Percentiles rank a stretch among this genome's conserved stretches.
Conservation (phyloP, 1,140 invertebrate species). For the Eupristina koningsbergeri region DNA sequence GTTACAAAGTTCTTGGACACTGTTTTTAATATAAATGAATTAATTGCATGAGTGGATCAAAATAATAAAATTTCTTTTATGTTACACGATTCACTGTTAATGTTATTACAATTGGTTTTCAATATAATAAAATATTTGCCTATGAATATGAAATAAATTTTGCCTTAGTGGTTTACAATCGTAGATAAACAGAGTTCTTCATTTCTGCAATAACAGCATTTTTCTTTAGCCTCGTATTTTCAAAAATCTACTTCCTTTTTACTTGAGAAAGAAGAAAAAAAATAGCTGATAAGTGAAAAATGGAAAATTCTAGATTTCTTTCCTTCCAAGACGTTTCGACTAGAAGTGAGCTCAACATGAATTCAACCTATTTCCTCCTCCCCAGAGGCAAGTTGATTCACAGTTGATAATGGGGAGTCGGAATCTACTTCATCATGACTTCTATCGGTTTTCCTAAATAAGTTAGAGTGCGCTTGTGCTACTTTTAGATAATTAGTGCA, state of each 20-base stretch:
- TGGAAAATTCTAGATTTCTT: conserved; percentile 28
- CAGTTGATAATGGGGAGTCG: neutral
- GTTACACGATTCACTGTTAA: too few species aligned
- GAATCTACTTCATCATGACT: conserved; percentile 17
- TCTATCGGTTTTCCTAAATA: neutral
- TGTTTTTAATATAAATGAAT: too few species aligned
- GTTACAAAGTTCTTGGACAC: neutral
- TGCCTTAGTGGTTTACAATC: neutral
- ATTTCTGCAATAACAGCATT: neutral
- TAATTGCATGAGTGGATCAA: too few species aligned
- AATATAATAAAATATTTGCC: neutral
- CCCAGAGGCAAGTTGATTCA: conserved; percentile 26
- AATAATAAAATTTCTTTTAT: too few species aligned
- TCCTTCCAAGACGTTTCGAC: conserved; percentile 34
- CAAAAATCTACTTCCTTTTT: neutral
- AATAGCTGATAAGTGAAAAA: conserved; percentile 13
- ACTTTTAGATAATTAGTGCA: conserved; percentile 51
- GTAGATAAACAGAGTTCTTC: conserved; percentile 3
- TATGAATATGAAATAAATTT: neutral
- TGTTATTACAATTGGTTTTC: neutral
- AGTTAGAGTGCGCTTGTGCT: neutral
- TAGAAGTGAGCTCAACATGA: conserved; percentile 41
- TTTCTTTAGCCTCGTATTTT: neutral
- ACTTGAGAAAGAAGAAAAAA: neutral
- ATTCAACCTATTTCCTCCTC: conserved; percentile 48